Evolutionary conservation across 2,113 vertebrate species (phyloP).

Genomic region (Poeciliopsis occidentalis): DNA sequence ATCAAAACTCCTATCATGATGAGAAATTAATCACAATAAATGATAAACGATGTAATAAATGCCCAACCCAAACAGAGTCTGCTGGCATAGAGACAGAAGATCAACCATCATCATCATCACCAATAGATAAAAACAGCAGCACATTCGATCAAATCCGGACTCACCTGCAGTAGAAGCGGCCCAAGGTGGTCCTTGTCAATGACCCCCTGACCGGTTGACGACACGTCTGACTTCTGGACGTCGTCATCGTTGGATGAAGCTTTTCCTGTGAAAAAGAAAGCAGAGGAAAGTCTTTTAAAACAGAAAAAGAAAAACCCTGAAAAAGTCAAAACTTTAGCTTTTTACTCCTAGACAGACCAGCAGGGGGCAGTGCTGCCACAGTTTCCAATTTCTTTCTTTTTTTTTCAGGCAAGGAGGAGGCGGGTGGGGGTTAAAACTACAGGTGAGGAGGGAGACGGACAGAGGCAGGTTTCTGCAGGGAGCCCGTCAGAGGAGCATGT

Average conservation of each 20-base stretch:
- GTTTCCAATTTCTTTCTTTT: constrained; percentile 23
- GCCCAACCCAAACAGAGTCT: constrained; percentile 80
- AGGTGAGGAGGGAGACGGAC: constrained; percentile 68
- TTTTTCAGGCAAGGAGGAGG: neutral
- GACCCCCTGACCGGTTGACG: constrained; percentile 94
- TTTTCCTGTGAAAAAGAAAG: constrained; percentile 81
- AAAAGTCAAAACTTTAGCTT: constrained; percentile 14
- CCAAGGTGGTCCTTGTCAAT: constrained; percentile 96
- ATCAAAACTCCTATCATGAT: no score
- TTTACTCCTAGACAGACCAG: constrained; percentile 56
- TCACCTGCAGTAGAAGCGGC: constrained; percentile 91
- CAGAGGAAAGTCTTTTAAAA: neutral
- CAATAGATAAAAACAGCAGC: neutral
- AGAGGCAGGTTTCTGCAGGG: constrained; percentile 62
- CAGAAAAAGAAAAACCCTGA: constrained; percentile 41
- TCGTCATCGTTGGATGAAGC: constrained; percentile 89
- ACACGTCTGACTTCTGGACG: constrained; percentile 97
- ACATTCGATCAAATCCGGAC: neutral
- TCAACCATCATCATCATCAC: constrained; percentile 17
- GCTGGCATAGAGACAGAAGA: constrained; percentile 14
- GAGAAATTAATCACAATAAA: no score
- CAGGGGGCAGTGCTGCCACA: constrained; percentile 78
- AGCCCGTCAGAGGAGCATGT: constrained; percentile 69
- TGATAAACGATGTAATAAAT: no score
- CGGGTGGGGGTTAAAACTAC: constrained; percentile 36